Conservation (phyloP, 64 coral and sea anemone species). For the Porites lutea region DNA sequence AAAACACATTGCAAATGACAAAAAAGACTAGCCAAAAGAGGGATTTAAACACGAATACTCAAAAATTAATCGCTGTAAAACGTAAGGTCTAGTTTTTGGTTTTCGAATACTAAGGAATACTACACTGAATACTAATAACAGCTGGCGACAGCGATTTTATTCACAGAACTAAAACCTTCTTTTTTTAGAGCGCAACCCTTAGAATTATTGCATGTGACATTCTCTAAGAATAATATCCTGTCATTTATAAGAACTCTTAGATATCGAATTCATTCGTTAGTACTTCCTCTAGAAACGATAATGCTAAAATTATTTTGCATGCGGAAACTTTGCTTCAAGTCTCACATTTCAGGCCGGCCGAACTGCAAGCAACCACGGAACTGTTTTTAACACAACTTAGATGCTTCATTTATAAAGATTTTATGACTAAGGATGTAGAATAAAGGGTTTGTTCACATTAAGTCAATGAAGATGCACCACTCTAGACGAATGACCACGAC, state of each 20-base stretch:
- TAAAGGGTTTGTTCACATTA: background rate
- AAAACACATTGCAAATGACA: too few species aligned
- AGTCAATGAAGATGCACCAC: background rate
- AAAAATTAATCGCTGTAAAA: background rate
- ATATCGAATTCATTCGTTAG: background rate
- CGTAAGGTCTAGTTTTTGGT: too few species aligned
- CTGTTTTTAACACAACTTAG: too few species aligned
- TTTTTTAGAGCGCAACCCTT: background rate
- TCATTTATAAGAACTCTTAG: background rate
- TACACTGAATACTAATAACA: background rate
- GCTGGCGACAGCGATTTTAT: background rate
- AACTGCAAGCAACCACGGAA: too few species aligned
- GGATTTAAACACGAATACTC: background rate
- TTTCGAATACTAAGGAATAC: too few species aligned
- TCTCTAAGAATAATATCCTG: background rate
- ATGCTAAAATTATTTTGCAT: background rate
- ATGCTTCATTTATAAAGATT: too few species aligned
- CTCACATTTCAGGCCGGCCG: background rate
- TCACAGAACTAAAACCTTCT: background rate
- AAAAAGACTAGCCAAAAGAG: background rate
- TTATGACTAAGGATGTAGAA: too few species aligned
- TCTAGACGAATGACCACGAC: background rate
- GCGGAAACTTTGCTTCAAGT: conserved; percentile 5
- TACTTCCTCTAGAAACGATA: background rate
- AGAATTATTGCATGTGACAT: background rate